Percentiles rank a stretch among this genome's conserved stretches.
Evolutionary conservation across 1,140 invertebrate genomes (phyloP).

Genomic region (Parapsyche elsis): DNA sequence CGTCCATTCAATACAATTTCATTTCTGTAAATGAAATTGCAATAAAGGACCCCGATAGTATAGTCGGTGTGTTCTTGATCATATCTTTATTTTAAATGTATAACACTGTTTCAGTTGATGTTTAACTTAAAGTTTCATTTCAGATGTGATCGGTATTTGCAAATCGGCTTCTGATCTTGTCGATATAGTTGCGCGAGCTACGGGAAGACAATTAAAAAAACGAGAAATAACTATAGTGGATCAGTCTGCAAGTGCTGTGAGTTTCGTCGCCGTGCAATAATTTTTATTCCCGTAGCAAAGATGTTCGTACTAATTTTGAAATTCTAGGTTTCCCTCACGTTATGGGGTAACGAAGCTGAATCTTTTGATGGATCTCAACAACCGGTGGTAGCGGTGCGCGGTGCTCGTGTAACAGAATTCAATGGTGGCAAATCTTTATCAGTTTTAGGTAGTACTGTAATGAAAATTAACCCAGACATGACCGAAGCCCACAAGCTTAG

Average conservation of each 20-base stretch:
- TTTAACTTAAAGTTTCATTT: conserved; percentile 57
- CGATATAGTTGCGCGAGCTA: conserved; percentile 77
- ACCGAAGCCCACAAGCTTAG: conserved; percentile 85
- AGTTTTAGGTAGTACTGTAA: conserved; percentile 68
- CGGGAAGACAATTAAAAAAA: conserved; percentile 88
- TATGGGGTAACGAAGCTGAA: conserved; percentile 87
- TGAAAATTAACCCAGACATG: conserved; percentile 90
- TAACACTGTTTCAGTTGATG: too few species aligned
- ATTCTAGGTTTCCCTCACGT: conserved; percentile 72
- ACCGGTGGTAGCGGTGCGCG: conserved; percentile 79
- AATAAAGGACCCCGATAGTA: conserved; percentile 72
- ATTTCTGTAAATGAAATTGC: conserved; percentile 81
- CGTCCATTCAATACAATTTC: conserved; percentile 87
- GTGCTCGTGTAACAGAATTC: conserved; percentile 64
- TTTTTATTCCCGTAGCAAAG: not conserved
- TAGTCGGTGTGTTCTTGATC: conserved; percentile 73
- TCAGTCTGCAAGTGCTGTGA: conserved; percentile 81
- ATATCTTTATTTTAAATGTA: not conserved
- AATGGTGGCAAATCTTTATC: conserved; percentile 78
- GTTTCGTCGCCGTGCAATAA: conserved; percentile 46
- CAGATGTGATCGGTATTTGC: conserved; percentile 93
- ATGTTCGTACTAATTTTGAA: not conserved
- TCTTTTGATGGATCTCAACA: conserved; percentile 81
- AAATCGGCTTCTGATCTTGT: conserved; percentile 79
- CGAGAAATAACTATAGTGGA: conserved; percentile 91